Evolutionary conservation across 2,113 vertebrate species (phyloP).

Genomic region (Morone saxatilis): DNA sequence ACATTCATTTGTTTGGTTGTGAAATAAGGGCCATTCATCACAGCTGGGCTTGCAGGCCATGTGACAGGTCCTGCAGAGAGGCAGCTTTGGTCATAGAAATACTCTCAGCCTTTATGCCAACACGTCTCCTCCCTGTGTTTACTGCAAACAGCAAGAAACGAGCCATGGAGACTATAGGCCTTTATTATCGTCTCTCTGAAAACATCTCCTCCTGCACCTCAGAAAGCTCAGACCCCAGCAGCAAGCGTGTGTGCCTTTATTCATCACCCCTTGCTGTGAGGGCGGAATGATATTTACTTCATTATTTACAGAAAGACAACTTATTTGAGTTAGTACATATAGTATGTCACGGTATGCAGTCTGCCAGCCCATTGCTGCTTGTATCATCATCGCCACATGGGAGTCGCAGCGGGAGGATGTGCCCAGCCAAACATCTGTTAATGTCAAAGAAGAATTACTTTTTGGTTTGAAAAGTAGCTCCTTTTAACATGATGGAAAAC

Average conservation of each 20-base stretch:
- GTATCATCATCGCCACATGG: neutral
- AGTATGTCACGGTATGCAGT: constrained; percentile 7
- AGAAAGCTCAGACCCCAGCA: constrained; percentile 26
- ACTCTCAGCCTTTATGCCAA: constrained; percentile 50
- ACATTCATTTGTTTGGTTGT: constrained; percentile 57
- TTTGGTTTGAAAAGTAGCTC: constrained; percentile 48
- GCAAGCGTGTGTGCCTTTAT: constrained; percentile 34
- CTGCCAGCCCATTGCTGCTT: constrained; percentile 14
- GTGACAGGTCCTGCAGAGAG: constrained; percentile 65
- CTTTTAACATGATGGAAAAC: constrained; percentile 63
- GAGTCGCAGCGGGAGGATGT: constrained; percentile 28
- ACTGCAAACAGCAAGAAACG: constrained; percentile 44
- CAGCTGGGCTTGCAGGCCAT: constrained; percentile 38
- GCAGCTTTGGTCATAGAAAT: constrained; percentile 54
- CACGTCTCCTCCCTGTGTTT: constrained; percentile 46
- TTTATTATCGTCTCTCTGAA: constrained; percentile 51
- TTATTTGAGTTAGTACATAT: neutral
- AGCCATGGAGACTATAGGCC: constrained; percentile 4
- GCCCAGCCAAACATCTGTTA: constrained; percentile 66
- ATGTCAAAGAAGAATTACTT: constrained; percentile 59
- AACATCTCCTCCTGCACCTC: constrained; percentile 22
- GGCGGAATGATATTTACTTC: constrained; percentile 29
- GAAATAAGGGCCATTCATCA: constrained; percentile 74
- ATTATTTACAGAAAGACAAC: constrained; percentile 49
- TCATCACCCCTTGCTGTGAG: constrained; percentile 4